Base-by-base conservation (phyloP, 2,888 invertebrate species). In the Creontiades dilutus region DNA sequence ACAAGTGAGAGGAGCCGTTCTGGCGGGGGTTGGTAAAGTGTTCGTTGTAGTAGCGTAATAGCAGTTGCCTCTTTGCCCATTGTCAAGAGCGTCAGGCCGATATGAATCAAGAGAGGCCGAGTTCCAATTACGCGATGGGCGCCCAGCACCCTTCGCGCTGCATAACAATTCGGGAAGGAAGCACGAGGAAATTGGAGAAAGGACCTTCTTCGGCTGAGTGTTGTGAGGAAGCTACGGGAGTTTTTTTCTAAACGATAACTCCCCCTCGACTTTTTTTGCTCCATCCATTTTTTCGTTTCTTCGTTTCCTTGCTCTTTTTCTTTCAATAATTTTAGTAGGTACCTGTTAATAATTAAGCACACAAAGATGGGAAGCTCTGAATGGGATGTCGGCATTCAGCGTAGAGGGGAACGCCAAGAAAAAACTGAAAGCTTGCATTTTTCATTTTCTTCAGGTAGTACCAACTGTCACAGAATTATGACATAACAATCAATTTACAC, bases 81-180 rank as follows among this genome's bases (percentile, higher is more conserved):
- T 88, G 88, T 88, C 55, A 48, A 37, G 23, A 48, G 80, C 37
- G 68, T 55, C 76, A 75, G 86, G n/a, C 61, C 88, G 55, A 88
- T 78, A 88, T 78, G 88, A 88, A 88, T 88, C 86, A 86, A 86
- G 78, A 27, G 46, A 46, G 55, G 76, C 75, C 68, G n/a, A 86
- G 86, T 86, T 86, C 86, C 86, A 86, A 86, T 86, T 86, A 86
- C 86, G 76, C 75, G 76, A 86, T 86, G 86, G 76, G 86, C 37
- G 14, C 61, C 61, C 27, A 16, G 27, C 48, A 85, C 85, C 61
- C 61, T 61, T 46, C 55, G 37, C 85, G 16, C 55, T 85, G 85
- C 85, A 85, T 85, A 37, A 85, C 61, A 85, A 85, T 85, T 85
- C 55, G 61, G 68, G 68, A 80, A 80, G 78, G 78, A 80, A 47